Evolutionary conservation across 2,797 vertebrate species (phyloP).

Genomic region (Threskiornis aethiopicus): DNA sequence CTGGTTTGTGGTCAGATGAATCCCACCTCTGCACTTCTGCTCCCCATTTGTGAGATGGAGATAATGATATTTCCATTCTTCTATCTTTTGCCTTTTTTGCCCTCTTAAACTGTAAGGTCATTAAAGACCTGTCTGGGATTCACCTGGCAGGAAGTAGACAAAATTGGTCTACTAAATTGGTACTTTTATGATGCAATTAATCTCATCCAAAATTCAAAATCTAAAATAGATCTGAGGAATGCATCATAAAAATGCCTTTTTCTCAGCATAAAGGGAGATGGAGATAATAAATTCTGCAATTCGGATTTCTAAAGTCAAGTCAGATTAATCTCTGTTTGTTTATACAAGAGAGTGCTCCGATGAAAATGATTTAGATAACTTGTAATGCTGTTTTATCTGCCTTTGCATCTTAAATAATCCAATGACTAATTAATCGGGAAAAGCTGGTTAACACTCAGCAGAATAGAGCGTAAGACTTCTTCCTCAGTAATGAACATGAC

Average conservation of each 20-base stretch:
- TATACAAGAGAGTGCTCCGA: background rate
- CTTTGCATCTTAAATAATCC: conserved; percentile 19
- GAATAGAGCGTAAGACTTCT: background rate
- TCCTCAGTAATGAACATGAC: background rate
- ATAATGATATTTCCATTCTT: background rate
- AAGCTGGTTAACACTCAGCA: background rate
- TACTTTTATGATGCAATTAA: background rate
- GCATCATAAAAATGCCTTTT: background rate
- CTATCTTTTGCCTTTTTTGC: background rate
- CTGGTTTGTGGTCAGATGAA: background rate
- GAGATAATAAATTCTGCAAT: background rate
- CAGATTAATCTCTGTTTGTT: background rate
- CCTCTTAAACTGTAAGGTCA: background rate
- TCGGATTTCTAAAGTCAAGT: background rate
- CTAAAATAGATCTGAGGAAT: background rate
- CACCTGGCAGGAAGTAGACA: background rate
- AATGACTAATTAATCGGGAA: background rate
- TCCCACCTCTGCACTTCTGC: background rate
- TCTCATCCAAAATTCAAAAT: background rate
- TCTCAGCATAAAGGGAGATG: background rate
- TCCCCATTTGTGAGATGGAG: background rate
- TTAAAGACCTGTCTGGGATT: background rate
- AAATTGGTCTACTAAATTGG: background rate
- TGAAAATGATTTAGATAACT: background rate
- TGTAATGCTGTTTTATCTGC: background rate